These are phyloP conservation scores for Drosophila mercatorum DNA, from an alignment of 2,888 invertebrate genomes.

Conservation along the genomic window DNA sequence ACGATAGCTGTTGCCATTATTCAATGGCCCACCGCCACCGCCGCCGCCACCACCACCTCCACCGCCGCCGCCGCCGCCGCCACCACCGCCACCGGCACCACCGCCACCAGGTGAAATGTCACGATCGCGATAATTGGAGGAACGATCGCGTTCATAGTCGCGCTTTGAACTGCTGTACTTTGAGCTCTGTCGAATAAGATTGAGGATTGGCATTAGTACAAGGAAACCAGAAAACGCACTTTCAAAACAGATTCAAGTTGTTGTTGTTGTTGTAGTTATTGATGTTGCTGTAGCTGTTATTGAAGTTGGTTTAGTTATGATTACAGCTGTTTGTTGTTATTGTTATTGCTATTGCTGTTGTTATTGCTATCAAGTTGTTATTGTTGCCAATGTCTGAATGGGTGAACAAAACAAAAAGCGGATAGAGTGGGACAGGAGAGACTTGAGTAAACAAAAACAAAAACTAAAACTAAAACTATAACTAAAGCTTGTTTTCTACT, in stretches of 20 bases:
- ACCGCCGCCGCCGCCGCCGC: slow-evolving; percentile 58
- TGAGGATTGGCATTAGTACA: slow-evolving; percentile 15
- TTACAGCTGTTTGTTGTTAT: background rate
- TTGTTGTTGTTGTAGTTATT: slow-evolving; percentile 13
- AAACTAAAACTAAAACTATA: slow-evolving; percentile 19
- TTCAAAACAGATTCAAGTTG: slow-evolving; percentile 2
- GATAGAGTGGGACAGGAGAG: background rate
- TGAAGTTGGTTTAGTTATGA: background rate
- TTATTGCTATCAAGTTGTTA: slow-evolving; percentile 10
- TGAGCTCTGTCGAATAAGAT: slow-evolving; percentile 87
- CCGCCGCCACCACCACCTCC: slow-evolving; percentile 71
- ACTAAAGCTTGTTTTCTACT: slow-evolving; percentile 14
- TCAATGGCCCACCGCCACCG: slow-evolving; percentile 77
- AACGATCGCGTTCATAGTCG: slow-evolving; percentile 86
- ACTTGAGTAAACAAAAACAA: slow-evolving; percentile 4
- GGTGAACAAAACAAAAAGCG: background rate
- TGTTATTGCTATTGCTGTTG: slow-evolving; percentile 17
- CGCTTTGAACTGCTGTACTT: slow-evolving; percentile 92
- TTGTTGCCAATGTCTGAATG: slow-evolving; percentile 23
- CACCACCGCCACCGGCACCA: slow-evolving; percentile 67
- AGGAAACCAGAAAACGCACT: background rate
- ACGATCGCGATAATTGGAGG: slow-evolving; percentile 84
- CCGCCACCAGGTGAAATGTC: slow-evolving; percentile 83
- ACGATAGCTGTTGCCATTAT: slow-evolving; percentile 89
- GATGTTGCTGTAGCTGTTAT: slow-evolving; percentile 5